These are phyloP conservation scores for Philereme transversata DNA, from an alignment of 2,888 invertebrate species.

Conservation along the genomic window DNA sequence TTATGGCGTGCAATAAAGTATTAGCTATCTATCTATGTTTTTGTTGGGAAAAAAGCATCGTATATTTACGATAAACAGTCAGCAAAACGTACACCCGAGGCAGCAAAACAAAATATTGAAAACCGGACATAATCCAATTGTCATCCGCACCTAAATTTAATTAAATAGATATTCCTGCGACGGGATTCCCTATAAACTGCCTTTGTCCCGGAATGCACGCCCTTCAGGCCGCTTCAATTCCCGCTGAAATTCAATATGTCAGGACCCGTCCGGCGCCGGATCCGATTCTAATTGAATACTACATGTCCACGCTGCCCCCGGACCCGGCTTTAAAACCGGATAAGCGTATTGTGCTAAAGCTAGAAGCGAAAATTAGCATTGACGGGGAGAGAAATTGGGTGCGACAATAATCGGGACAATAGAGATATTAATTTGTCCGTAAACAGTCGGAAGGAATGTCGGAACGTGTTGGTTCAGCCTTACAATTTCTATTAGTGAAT, in stretches of 20 bases:
- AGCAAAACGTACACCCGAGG: neutral
- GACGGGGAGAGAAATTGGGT: slow-evolving; percentile 28
- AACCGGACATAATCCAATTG: slow-evolving; percentile 21
- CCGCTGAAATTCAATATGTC: slow-evolving; percentile 50
- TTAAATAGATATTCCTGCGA: slow-evolving; percentile 28
- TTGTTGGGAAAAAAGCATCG: too few species aligned
- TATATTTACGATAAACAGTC: too few species aligned
- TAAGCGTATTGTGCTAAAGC: slow-evolving; percentile 32
- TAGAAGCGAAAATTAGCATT: slow-evolving; percentile 32
- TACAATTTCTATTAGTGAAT: neutral
- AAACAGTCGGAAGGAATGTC: neutral
- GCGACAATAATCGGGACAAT: slow-evolving; percentile 27
- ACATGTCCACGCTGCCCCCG: slow-evolving; percentile 43
- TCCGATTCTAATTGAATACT: slow-evolving; percentile 52
- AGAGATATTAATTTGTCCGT: slow-evolving; percentile 30
- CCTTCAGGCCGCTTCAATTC: slow-evolving; percentile 41
- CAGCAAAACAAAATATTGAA: slow-evolving; percentile 17
- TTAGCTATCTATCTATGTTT: too few species aligned
- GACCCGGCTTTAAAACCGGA: slow-evolving; percentile 36
- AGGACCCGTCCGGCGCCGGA: slow-evolving; percentile 35
- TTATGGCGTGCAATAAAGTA: too few species aligned
- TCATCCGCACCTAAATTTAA: slow-evolving; percentile 30
- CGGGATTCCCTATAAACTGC: slow-evolving; percentile 27
- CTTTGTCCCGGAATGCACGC: slow-evolving; percentile 29
- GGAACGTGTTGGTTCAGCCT: too few species aligned